Base-by-base conservation (phyloP, 2,113 vertebrate genomes). In the Mormyrus iriodes region DNA sequence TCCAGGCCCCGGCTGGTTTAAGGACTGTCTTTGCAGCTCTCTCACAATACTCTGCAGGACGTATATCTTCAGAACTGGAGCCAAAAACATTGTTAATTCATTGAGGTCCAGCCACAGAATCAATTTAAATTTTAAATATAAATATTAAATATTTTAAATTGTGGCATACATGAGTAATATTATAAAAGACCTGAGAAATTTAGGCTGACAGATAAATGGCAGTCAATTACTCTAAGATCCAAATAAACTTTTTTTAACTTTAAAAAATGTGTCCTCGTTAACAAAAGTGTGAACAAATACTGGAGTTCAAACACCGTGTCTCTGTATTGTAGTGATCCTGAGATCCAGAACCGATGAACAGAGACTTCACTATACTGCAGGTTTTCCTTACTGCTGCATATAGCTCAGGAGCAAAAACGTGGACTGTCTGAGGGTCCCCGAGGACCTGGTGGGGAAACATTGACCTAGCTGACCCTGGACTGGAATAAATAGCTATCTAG, bases 41-140 rank as follows among this genome's bases (percentile, higher is more conserved):
- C 8, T 35, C 48, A 88, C n/a, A n/a, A 35, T 51, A 76, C 46
- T 88, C 69, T 88, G 39, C 17, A 88, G 49, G 13, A 46, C 27
- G 31, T 76, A 21, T 49, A 88, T 76, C 88, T 51, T 76, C 15
- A 88, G 24, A 49, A 88, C 88, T 88, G 61, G 52, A 76, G 52
- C 44, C 42, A 39, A 76, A 49, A 35, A 51, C 48, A 76, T 19
- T 76, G 13, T 76, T 76, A 39, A 65, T 19, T 17, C 69, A 39
- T 35, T 76, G 39, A 5, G 31, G 69, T 39, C 69, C 39, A 15
- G 35, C 69, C 4, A 76, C 35, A 39, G 31, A 39, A 76, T 7
- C 19, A 79, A 73, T 15, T 35, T 13, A 73, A 21, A n/a, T 61
- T 61, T 61, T 61, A 61, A 31, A 69, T 9, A n/a, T 7, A 42